These are phyloP conservation scores for Cryptosula pallasiana DNA, from an alignment of 2,888 invertebrate species.

Conservation along the genomic window DNA sequence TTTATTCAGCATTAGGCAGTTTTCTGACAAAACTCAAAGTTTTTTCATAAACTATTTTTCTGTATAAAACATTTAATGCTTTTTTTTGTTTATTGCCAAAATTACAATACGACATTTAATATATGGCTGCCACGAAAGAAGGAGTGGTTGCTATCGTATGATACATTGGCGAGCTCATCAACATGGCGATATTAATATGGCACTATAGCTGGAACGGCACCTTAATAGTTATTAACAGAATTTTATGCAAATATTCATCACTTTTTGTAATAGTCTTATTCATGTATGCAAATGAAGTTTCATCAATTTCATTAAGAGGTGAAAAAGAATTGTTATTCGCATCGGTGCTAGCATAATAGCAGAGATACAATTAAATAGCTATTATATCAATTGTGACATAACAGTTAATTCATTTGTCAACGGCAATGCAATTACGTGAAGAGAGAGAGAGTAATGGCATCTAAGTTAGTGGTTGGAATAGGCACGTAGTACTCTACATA, in stretches of 20 bases:
- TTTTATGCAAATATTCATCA: conserved; percentile 22
- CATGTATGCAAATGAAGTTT: conserved; percentile 23
- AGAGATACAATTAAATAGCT: conserved; percentile 7
- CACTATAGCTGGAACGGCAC: conserved; percentile 15
- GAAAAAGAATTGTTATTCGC: neutral
- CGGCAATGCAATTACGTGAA: neutral
- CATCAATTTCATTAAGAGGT: neutral
- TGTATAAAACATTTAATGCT: too few species aligned
- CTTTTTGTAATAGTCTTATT: conserved; percentile 21
- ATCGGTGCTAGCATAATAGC: neutral
- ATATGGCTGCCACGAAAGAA: too few species aligned
- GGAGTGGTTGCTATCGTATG: too few species aligned
- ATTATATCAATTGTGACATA: conserved; percentile 14
- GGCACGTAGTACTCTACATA: too few species aligned
- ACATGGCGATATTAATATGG: neutral
- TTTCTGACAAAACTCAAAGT: too few species aligned
- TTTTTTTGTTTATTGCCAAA: too few species aligned
- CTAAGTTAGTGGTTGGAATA: too few species aligned
- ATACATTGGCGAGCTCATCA: too few species aligned
- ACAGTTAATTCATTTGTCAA: conserved; percentile 9
- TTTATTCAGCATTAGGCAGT: too few species aligned
- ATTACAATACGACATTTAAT: too few species aligned
- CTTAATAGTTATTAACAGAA: conserved; percentile 8
- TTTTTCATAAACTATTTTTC: too few species aligned
- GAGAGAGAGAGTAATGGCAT: too few species aligned